Evolutionary conservation across 2,113 vertebrate genomes (phyloP), one percentile per base, ranked within the genome.

Genomic region (Zapus hudsonius): DNA sequence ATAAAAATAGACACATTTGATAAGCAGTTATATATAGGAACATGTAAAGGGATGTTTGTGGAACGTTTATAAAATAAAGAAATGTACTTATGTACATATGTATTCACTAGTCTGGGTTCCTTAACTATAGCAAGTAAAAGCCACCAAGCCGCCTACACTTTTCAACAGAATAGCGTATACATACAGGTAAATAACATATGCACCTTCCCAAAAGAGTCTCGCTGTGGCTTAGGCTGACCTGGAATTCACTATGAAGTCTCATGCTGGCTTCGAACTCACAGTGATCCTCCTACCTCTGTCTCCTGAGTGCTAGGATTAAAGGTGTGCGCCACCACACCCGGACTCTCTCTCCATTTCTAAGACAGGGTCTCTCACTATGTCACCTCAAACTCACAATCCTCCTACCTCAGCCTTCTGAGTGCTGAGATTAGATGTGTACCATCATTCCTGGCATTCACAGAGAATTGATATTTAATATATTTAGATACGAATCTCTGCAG

Each of bases 401-500:
- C 38, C 57, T 47, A 42, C 38, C 36, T 70, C 64, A 80, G 38
- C 10, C 20, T 67, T 40, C 52, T 70, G 40, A 61, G 29, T 25
- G 38, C 55, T 31, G 70, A 38, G 52, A 13, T 61, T 42, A 57
- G 36, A 31, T 9, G 25, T 15, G 7, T 27, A 23, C 31, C 66
- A 81, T 3, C 52, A 47, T 36, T 7, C 64, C 67, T 61, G 47
- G 29, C 47, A 93, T 78, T 75, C 74, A 91, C 7, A 33, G 13
- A 78, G n/a, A 93, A 84, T 84, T 25, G n/a, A 78, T 11, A 27
- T 72, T 94, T 80, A 59, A n/a, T 76, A 81, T 78, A 63, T 73
- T 95, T 90, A 94, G 42, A 27, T 88, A 93, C 33, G 23, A 81
- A 23, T 63, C 63, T 75, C 72, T 87, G 67, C 2, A 92, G 22